A percentile compares a stretch with the other conserved stretches of the same genome.
phyloP scores from a whole-genome alignment of 1,140 invertebrate species.

The Philotrypesis tridentata region DNA sequence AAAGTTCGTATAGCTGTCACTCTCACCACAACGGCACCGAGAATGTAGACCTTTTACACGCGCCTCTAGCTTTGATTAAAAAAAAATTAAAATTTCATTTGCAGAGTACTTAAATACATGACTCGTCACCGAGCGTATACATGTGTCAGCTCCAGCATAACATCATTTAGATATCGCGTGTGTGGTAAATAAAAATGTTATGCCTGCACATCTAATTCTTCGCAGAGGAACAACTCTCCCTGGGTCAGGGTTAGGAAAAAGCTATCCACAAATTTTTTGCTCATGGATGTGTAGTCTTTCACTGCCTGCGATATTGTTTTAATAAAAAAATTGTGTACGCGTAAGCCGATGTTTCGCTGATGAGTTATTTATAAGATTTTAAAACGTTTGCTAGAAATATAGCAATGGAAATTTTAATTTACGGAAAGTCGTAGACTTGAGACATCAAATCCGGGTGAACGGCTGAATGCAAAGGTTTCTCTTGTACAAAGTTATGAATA shows the following conservation, averaged over 20 bases:
- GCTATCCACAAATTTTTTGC: not conserved
- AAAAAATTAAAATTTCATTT: constrained; percentile 46
- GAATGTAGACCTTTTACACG: not conserved
- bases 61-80: constrained; percentile 24
- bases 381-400: no score
- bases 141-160: constrained; percentile 46
- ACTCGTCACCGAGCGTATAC: not conserved
- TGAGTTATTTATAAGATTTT: no score
- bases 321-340: not conserved
- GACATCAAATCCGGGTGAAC: no score
- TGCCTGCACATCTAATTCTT: constrained; percentile 8
- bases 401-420: no score
- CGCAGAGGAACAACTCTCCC: not conserved
- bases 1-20: not conserved
- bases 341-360: no score
- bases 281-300: not conserved
- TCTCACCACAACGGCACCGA: not conserved
- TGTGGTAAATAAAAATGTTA: constrained; percentile 56
- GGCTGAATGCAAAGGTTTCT: no score
- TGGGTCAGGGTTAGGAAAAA: not conserved
- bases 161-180: constrained; percentile 52
- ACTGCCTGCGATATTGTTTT: constrained; percentile 3
- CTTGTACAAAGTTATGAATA: no score
- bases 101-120: constrained; percentile 13
- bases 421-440: no score